A percentile compares a stretch with the other conserved stretches of the same genome.
Conservation (phyloP, 2,113 vertebrate species). For the Emydocephalus ijimae region DNA sequence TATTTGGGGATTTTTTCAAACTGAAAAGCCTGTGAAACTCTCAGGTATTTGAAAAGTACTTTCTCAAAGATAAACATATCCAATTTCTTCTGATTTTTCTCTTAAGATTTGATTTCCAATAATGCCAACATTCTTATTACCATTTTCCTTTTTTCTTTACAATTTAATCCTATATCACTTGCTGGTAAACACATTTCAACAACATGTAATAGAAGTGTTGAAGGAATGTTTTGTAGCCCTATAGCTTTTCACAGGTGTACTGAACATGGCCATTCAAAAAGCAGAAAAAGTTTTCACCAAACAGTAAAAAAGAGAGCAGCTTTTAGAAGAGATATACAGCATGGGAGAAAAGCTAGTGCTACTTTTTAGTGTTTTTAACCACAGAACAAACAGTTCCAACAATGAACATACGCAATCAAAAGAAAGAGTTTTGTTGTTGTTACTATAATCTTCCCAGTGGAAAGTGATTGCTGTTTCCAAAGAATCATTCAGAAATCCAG, state of each 20-base stretch:
- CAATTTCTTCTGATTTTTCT: not conserved
- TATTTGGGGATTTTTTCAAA: not conserved
- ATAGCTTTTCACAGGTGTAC: not conserved
- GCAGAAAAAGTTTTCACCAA: not conserved
- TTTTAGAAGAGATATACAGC: not conserved
- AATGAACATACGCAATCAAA: not conserved
- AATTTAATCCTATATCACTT: not conserved
- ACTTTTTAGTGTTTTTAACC: not conserved
- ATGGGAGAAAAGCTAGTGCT: not conserved
- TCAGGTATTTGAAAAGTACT: not conserved
- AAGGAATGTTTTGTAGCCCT: not conserved
- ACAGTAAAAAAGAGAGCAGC: not conserved
- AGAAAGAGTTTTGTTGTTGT: not conserved
- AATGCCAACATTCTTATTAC: conserved; percentile 7
- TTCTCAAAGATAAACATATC: not conserved
- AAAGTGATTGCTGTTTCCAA: not conserved
- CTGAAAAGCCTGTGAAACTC: not conserved
- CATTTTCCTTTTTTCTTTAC: not conserved
- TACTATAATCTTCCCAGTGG: not conserved
- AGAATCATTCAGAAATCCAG: not conserved
- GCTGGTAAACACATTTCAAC: not conserved
- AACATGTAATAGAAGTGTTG: not conserved
- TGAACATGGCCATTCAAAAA: not conserved
- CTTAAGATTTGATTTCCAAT: conserved; percentile 34
- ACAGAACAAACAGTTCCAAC: not conserved